Evolutionary conservation across 2,113 vertebrate genomes (phyloP).

Genomic region (Melanerpes aurifrons): DNA sequence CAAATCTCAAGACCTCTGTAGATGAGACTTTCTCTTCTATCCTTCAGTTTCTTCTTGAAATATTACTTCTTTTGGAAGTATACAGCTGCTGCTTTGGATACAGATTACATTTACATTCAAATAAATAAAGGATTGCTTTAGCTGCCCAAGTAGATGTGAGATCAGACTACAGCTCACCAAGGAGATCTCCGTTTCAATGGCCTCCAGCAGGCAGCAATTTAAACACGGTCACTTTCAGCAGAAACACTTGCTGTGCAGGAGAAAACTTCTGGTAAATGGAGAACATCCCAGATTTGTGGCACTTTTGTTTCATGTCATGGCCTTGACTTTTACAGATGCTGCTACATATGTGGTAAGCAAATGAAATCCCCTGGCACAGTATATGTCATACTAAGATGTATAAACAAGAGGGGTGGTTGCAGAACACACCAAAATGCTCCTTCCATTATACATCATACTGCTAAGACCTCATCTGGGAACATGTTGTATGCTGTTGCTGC

Average conservation of each 20-base stretch:
- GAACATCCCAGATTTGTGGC: background rate
- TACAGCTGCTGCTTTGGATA: background rate
- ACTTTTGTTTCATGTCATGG: background rate
- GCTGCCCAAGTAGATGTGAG: background rate
- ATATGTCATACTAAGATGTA: background rate
- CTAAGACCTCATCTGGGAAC: background rate
- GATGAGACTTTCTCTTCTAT: background rate
- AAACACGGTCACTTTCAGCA: background rate
- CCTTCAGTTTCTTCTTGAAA: background rate
- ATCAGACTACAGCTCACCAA: background rate
- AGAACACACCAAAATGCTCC: background rate
- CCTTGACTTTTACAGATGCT: background rate
- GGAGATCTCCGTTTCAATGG: background rate
- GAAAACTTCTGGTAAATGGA: background rate
- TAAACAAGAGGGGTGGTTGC: background rate
- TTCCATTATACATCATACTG: background rate
- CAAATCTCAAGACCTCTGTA: background rate
- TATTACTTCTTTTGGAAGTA: background rate
- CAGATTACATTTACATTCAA: background rate
- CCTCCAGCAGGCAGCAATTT: background rate
- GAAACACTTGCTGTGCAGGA: no score
- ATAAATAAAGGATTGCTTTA: background rate
- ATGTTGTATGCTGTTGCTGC: accelerated
- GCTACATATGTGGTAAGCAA: background rate
- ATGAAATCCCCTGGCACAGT: background rate